Base-by-base conservation (phyloP, 2,797 vertebrate genomes). In the Dromococcyx pavoninus region DNA sequence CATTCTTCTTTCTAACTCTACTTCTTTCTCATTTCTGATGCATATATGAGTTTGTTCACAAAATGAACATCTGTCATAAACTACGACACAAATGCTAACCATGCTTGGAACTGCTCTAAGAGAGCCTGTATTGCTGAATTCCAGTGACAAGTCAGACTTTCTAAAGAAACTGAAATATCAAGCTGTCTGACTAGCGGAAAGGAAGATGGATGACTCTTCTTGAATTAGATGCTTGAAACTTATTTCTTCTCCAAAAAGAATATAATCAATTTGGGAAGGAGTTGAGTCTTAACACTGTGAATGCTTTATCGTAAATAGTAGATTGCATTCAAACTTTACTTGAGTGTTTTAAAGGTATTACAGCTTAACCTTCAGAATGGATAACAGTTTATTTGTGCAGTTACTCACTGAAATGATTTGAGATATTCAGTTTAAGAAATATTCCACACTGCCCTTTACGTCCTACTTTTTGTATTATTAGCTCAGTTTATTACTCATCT, bases 161-260 rank as follows among this genome's bases (percentile, higher is more conserved):
- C 76, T 74, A 80, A 76, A 94, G 77, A 71, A 88, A 53, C 86
- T 76, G 66, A 92, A 94, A 81, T 92, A 93, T 91, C 3, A 4
- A 95, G 84, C 80, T 93, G 88, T 75, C 89, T 95, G 61, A 67
- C 71, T 71, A 73, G 87, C 78, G 92, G 92, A 95, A 93, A 89
- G 66, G 73, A 95, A 96, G 95, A 96, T 54, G 80, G 91, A 95
- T 91, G 70, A 39, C 71, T 87, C 67, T 67, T 90, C 84, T 72
- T 64, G 89, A 92, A 78, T 85, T 43, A 88, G 86, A 72, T 78
- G 58, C 79, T 89, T 86, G 84, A 93, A 94, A 80, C 21, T 30
- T 48, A 69, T 51, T 89, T 91, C 54, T 94, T 75, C 44, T 76
- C 72, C 64, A 79, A 94, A 93, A 35, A 86, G 60, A 93, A 90